These are phyloP conservation scores for Achroia grisella DNA, from an alignment of 1,140 invertebrate species.

Conservation along the genomic window DNA sequence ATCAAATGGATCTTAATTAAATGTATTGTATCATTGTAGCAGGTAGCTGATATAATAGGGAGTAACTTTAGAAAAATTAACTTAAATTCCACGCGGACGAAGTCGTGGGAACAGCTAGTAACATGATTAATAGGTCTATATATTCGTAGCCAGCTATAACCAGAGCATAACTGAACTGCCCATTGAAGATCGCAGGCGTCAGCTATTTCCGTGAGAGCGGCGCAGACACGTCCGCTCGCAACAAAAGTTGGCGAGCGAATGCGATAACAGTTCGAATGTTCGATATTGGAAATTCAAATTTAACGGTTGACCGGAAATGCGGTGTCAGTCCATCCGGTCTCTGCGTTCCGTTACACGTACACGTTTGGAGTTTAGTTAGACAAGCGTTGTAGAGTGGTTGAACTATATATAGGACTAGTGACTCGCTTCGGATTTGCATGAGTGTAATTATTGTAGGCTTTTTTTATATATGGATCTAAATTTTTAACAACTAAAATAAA, in stretches of 20 bases:
- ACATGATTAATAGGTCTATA: too few relatives aligned
- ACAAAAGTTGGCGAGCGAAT: conserved; percentile 12
- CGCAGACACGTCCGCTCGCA: conserved; percentile 7
- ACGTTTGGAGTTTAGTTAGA: background rate
- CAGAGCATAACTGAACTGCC: background rate
- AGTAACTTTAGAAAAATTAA: too few relatives aligned
- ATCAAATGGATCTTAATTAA: too few relatives aligned
- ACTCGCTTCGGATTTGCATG: too few relatives aligned
- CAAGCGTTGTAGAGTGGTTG: background rate
- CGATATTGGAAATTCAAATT: conserved; percentile 20
- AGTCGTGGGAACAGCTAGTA: too few relatives aligned
- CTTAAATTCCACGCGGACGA: too few relatives aligned
- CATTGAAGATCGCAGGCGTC: background rate
- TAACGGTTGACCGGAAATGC: conserved; percentile 14
- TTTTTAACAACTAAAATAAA: background rate
- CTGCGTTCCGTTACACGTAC: conserved; percentile 11
- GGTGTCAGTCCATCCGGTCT: conserved; percentile 1
- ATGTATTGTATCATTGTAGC: too few relatives aligned
- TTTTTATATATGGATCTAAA: background rate
- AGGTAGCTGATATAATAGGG: too few relatives aligned
- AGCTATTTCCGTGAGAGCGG: conserved; percentile 3
- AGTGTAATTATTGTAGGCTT: too few relatives aligned
- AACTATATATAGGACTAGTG: too few relatives aligned
- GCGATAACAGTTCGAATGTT: conserved; percentile 12
- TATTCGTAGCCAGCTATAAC: too few relatives aligned